phyloP scores from a whole-genome alignment of 1,140 invertebrate genomes.

The Cryptotermes secundus region DNA sequence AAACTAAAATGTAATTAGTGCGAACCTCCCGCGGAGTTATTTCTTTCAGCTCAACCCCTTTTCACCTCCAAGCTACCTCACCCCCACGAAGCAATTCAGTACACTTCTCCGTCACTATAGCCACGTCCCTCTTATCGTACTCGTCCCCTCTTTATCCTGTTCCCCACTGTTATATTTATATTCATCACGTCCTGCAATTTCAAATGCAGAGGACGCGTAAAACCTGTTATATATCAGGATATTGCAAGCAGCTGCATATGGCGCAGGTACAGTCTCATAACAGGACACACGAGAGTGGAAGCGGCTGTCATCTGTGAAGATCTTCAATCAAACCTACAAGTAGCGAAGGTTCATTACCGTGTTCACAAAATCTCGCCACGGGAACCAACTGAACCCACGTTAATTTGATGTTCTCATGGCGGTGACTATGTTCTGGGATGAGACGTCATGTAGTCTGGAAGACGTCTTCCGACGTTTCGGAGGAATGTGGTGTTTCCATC shows the following conservation, averaged over 20 bases:
- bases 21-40: background rate
- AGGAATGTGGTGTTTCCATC: too few relatives aligned
- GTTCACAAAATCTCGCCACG: too few relatives aligned
- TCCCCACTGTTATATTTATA: background rate
- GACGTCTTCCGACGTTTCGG: too few relatives aligned
- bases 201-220: background rate
- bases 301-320: too few relatives aligned
- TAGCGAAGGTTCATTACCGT: too few relatives aligned
- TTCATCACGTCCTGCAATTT: slow-evolving; percentile 6
- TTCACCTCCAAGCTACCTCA: background rate
- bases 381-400: too few relatives aligned
- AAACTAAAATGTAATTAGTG: slow-evolving; percentile 15
- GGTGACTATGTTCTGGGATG: too few relatives aligned
- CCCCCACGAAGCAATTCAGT: background rate
- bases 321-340: too few relatives aligned
- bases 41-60: background rate
- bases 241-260: background rate
- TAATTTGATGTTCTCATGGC: too few relatives aligned
- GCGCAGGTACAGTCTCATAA: background rate
- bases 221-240: background rate
- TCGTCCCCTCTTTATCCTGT: background rate
- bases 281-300: too few relatives aligned
- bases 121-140: background rate
- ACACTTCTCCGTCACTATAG: background rate
- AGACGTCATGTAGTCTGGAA: too few relatives aligned